These are phyloP conservation scores for Malurus elegans DNA, from an alignment of 2,113 vertebrate species.

Conservation along the genomic window DNA sequence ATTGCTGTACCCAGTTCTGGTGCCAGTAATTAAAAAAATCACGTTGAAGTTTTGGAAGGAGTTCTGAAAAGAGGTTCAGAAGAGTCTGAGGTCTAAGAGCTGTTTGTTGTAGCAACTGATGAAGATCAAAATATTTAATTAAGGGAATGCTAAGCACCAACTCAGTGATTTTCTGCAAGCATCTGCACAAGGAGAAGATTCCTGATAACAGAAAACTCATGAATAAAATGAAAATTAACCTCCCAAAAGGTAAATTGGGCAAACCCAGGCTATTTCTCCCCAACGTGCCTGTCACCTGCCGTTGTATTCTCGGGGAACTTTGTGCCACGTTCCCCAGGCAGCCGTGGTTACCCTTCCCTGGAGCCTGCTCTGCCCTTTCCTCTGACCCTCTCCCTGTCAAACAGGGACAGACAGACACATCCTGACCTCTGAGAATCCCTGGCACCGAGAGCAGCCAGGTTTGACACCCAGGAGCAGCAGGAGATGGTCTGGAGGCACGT, in stretches of 20 bases:
- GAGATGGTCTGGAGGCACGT: neutral
- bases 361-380: neutral
- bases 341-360: neutral
- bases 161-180: neutral
- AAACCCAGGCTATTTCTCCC: neutral
- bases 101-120: neutral
- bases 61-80: neutral
- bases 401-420: neutral
- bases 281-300: neutral
- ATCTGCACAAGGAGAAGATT: neutral
- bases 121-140: neutral
- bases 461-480: neutral
- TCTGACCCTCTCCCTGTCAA: neutral
- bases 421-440: neutral
- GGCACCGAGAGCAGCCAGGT: neutral
- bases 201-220: neutral
- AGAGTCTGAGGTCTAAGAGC: neutral
- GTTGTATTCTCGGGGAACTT: neutral
- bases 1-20: neutral
- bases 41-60: neutral
- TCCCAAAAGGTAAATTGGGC: neutral
- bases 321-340: neutral
- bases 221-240: neutral
- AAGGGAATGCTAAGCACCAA: neutral
- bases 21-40: neutral